Conservation (phyloP, 2,113 vertebrate species). For the Chloropsis cyanopogon region DNA sequence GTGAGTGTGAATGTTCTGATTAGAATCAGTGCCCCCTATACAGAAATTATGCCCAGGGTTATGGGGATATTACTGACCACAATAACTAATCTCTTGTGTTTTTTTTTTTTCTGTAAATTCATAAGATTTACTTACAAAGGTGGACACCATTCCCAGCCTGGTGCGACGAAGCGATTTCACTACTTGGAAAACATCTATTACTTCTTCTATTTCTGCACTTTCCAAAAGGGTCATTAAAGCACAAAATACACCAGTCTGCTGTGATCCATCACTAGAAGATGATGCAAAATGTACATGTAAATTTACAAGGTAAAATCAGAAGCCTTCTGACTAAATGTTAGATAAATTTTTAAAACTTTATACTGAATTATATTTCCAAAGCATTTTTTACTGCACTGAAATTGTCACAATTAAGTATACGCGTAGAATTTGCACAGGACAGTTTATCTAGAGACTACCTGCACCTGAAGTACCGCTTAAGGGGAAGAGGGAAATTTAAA, state of each 20-base stretch:
- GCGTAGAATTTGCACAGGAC: neutral
- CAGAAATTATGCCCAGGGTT: neutral
- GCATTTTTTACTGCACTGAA: neutral
- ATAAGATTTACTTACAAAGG: slow-evolving; percentile 75
- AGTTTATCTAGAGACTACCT: neutral
- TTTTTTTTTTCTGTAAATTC: neutral
- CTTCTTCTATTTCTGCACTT: slow-evolving; percentile 85
- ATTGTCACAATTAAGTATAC: neutral
- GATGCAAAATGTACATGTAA: neutral
- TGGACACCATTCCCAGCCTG: slow-evolving; percentile 78
- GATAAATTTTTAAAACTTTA: neutral
- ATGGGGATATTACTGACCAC: neutral
- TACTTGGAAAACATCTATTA: slow-evolving; percentile 91
- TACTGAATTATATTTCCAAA: neutral
- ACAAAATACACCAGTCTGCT: slow-evolving; percentile 86
- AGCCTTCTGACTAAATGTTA: neutral
- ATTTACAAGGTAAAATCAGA: neutral
- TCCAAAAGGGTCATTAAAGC: slow-evolving; percentile 90
- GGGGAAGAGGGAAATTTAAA: neutral
- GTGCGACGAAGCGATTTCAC: slow-evolving; percentile 86
- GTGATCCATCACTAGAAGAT: slow-evolving; percentile 83
- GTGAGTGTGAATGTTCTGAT: neutral
- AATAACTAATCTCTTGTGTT: neutral
- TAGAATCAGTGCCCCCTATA: neutral
- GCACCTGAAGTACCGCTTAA: neutral